Conservation (phyloP, 2,888 invertebrate genomes). For the Schizaphis graminum region DNA sequence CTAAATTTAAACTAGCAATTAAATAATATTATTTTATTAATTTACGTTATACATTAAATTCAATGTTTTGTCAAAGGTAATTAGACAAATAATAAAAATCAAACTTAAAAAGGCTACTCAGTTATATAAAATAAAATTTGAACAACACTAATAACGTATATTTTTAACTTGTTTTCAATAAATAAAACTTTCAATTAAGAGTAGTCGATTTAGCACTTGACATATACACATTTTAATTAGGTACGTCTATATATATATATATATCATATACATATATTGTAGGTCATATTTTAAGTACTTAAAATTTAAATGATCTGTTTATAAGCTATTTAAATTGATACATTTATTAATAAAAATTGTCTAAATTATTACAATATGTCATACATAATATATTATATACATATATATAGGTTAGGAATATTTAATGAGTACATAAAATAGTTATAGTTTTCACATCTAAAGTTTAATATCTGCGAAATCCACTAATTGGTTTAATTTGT, state of each 20-base stretch:
- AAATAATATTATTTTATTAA: not conserved
- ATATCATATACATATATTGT: not conserved
- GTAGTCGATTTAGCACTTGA: not conserved
- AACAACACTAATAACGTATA: not conserved
- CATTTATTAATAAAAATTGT: not conserved
- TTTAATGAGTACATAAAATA: not conserved
- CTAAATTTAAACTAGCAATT: not conserved
- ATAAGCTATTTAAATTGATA: not conserved
- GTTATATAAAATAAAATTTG: not conserved
- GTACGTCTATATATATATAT: not conserved
- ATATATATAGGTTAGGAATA: not conserved
- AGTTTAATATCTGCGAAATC: not conserved
- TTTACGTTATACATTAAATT: slow-evolving; percentile 9
- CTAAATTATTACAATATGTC: not conserved
- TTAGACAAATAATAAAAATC: not conserved
- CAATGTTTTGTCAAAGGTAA: not conserved
- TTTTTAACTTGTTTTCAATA: not conserved
- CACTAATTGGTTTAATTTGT: not conserved
- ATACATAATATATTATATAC: not conserved
- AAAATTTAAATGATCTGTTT: not conserved
- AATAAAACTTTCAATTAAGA: not conserved
- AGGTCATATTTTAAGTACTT: not conserved
- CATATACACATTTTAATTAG: not conserved
- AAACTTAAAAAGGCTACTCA: not conserved
- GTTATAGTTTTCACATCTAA: not conserved